Evolutionary conservation across 2,113 vertebrate species (phyloP).

Genomic region (Poecilia latipinna): DNA sequence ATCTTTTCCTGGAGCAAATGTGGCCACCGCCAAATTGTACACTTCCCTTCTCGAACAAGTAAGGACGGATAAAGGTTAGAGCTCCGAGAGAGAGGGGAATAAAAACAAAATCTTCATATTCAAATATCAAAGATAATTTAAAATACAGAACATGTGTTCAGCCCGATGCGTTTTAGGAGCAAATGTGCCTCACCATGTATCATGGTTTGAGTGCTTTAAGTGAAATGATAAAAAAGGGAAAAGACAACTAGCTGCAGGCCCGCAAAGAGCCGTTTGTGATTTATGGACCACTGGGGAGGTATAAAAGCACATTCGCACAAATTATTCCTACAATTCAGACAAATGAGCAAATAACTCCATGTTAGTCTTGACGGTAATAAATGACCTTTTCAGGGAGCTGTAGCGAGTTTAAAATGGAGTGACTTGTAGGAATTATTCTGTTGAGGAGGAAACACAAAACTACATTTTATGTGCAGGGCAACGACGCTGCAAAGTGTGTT

Average conservation of each 20-base stretch:
- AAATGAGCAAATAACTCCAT: conserved; percentile 73
- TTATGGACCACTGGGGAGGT: conserved; percentile 68
- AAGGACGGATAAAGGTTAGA: not conserved
- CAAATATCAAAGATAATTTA: conserved; percentile 37
- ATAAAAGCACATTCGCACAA: conserved; percentile 76
- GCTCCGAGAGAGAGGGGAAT: not conserved
- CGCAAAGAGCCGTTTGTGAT: conserved; percentile 69
- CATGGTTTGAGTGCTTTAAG: conserved; percentile 58
- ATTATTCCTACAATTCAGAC: conserved; percentile 72
- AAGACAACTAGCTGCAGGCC: conserved; percentile 46
- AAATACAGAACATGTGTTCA: conserved; percentile 35
- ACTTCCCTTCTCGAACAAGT: not conserved
- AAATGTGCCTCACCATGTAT: conserved; percentile 66
- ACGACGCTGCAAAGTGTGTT: conserved; percentile 51
- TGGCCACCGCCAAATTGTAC: not conserved
- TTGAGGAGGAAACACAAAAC: conserved; percentile 55
- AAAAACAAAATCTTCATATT: conserved; percentile 13
- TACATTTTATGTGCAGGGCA: conserved; percentile 55
- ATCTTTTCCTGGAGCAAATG: not conserved
- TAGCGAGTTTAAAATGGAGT: conserved; percentile 63
- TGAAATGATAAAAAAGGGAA: conserved; percentile 59
- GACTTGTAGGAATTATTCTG: conserved; percentile 67
- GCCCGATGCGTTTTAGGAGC: conserved; percentile 49
- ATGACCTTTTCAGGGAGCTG: conserved; percentile 52
- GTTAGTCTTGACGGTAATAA: conserved; percentile 70